Base-by-base conservation (phyloP, 2,797 vertebrate species). In the Rhynchonycteris naso region DNA sequence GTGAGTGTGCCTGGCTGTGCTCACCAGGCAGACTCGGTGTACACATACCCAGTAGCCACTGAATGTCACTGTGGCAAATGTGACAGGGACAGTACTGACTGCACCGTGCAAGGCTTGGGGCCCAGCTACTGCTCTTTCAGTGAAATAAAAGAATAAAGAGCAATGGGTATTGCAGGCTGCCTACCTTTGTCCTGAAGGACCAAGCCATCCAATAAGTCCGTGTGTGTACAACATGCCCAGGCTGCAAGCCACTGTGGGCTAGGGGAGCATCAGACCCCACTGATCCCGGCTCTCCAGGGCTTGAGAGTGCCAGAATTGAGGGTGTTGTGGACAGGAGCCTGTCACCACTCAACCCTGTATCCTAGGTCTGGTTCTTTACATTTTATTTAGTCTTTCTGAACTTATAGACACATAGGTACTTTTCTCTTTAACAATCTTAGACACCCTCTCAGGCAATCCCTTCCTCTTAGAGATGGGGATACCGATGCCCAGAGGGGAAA, bases 41-140 rank as follows among this genome's bases (percentile, higher is more conserved):
- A 99, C 91, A 98, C 98, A 0, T 99, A 99, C 84, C 99, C 99
- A 0, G 98, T 99, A 95, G 99, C 99, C 88, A 98, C 98, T 10
- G 98, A 97, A 68, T 99, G 99, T 92, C 95, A 98, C 30, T 99
- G 99, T 52, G 97, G 95, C 43, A 89, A 66, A 8, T 99, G 99
- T 28, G 98, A 99, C 83, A 97, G 97, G 0, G 97, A 98, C 63
- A 98, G 80, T 97, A 99, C 99, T 0, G 98, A 99, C 97, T 99
- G 99, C 58, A 98, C 98, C 0, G 98, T 97, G 26, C 96, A 98
- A 83, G 98, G 98, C 6, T 96, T 98, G 65, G 98, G 98, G 43
- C 97, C 98, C 21, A 95, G 97, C 88, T 98, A 98, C 97, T 99
- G 99, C n/a, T 98, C 98, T 90, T 98, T 98, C 83, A 71, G 59